Conservation (phyloP, 2,113 vertebrate genomes). For the Hepsetus odoe region DNA sequence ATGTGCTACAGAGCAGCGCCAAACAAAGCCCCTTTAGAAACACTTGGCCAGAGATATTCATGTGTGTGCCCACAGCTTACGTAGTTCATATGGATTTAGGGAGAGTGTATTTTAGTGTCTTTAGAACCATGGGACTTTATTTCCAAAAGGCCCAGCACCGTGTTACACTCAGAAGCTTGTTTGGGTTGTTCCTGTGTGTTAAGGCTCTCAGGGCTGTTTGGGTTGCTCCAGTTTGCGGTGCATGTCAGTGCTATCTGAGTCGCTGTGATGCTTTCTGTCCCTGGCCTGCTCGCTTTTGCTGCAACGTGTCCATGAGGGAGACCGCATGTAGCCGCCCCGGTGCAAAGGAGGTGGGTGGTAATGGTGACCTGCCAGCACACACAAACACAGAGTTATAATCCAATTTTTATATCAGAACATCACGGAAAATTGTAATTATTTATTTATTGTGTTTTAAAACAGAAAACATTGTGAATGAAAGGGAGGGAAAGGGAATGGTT, state of each 20-base stretch:
- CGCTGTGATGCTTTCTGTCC: constrained; percentile 86
- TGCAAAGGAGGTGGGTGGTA: constrained; percentile 74
- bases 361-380: constrained; percentile 77
- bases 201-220: constrained; percentile 75
- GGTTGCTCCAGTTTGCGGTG: constrained; percentile 84
- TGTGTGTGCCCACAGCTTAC: not conserved
- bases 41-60: not conserved
- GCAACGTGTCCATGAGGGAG: constrained; percentile 89
- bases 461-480: no score
- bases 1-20: not conserved
- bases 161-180: not conserved
- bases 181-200: not conserved
- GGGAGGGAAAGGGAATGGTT: no score
- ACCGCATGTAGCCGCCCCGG: constrained; percentile 84
- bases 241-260: constrained; percentile 81
- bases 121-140: constrained; percentile 15
- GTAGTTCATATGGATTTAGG: constrained; percentile 7
- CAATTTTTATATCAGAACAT: not conserved
- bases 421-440: no score
- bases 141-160: not conserved
- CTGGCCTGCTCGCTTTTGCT: constrained; percentile 78
- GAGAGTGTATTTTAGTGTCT: constrained; percentile 3
- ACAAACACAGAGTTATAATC: not conserved
- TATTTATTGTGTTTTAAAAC: no score
- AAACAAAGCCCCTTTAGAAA: not conserved